Percentiles rank a stretch among this genome's conserved stretches.
phyloP scores from a whole-genome alignment of 2,797 vertebrate genomes.

The Mus caroli region DNA sequence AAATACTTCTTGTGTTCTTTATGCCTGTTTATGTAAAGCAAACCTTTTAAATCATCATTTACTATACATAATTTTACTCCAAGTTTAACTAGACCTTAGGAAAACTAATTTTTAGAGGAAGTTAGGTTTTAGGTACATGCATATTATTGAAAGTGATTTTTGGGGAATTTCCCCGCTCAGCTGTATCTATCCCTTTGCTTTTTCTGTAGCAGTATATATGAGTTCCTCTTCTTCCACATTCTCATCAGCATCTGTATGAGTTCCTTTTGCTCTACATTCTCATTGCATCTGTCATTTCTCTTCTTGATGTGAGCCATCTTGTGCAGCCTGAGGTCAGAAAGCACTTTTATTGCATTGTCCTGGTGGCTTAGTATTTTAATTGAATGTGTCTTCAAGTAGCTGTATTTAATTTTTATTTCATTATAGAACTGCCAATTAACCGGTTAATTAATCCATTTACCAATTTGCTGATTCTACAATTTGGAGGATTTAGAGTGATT shows the following conservation, averaged over 20 bases:
- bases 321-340: too few relatives aligned
- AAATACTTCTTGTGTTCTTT: not conserved
- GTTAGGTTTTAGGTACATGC: not conserved
- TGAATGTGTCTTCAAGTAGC: not conserved
- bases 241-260: not conserved
- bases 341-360: too few relatives aligned
- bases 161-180: not conserved
- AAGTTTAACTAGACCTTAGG: not conserved
- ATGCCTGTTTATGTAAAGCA: not conserved
- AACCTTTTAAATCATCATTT: not conserved
- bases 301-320: not conserved
- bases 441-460: not conserved
- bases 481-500: not conserved
- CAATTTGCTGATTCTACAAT: not conserved
- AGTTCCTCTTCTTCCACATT: not conserved
- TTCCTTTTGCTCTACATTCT: not conserved
- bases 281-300: not conserved
- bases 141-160: not conserved
- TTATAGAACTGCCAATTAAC: not conserved
- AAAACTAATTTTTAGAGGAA: not conserved
- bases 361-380: not conserved
- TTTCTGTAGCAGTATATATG: too few relatives aligned
- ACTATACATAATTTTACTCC: not conserved
- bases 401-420: not conserved
- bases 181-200: not conserved